These are phyloP conservation scores for Lycia hirtaria DNA, from an alignment of 2,888 invertebrate species.

Conservation along the genomic window DNA sequence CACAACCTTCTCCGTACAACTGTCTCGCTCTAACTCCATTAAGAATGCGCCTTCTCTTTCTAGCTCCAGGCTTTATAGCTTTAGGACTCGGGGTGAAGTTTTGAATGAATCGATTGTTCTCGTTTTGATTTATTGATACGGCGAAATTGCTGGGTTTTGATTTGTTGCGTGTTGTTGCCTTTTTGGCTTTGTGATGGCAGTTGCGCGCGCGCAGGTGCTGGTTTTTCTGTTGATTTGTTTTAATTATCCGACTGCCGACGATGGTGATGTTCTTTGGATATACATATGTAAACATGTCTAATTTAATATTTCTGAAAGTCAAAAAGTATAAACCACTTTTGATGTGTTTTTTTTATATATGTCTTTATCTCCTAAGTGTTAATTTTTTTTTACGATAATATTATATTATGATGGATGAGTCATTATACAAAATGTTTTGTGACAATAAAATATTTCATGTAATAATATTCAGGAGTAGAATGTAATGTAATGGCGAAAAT, in stretches of 20 bases:
- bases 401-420: no score
- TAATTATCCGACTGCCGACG: neutral
- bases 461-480: no score
- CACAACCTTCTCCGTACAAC: constrained; percentile 67
- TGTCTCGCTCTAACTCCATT: constrained; percentile 47
- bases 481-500: no score
- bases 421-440: no score
- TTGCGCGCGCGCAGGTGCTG: constrained; percentile 9
- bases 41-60: constrained; percentile 25
- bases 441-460: no score
- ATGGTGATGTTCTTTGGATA: neutral
- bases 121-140: constrained; percentile 40
- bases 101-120: constrained; percentile 41
- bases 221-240: neutral
- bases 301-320: neutral
- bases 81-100: constrained; percentile 31
- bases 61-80: constrained; percentile 28
- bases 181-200: constrained; percentile 9
- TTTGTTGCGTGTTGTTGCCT: constrained; percentile 5
- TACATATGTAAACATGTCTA: neutral
- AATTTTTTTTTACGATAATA: no score
- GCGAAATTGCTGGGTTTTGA: constrained; percentile 31
- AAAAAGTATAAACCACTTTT: no score
- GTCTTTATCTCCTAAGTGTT: no score
- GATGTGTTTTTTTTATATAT: no score